Evolutionary conservation across 2,797 vertebrate genomes (phyloP), one percentile per base, ranked within the genome.

Genomic region (Gouania willdenowi): DNA sequence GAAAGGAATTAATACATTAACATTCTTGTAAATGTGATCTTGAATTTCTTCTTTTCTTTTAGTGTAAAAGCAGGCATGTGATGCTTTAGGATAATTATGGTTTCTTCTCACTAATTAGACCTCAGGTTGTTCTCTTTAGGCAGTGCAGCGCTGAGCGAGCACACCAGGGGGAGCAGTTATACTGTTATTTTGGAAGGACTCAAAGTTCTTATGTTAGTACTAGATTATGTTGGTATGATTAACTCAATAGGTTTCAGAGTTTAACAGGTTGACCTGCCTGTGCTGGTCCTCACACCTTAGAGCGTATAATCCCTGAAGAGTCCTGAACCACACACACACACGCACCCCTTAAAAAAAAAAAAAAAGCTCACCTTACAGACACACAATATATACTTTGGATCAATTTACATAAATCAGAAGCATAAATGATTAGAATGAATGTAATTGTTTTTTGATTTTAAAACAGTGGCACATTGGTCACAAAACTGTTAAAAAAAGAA

Each of bases 161-260:
- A 85, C 96, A 95, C 92, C 90, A 98, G 96, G 94, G 94, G 95
- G 95, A 91, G 95, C 92, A 94, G 85, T 90, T 88, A 91, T 87
- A 87, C 88, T 88, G 81, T 65, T 82, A 75, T 84, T 89, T 64
- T 84, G 40, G 52, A 45, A 36, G 37, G 43, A 49, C 58, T 61
- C 10, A 41, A 66, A 59, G 65, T 80, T 80, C 59, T 51, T 70
- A 56, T 75, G 57, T 72, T 51, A 65, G 67, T 77, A 80, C 67
- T 55, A 69, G 55, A 74, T 75, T 77, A 84, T 82, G 81, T 61
- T 82, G 79, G 77, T 79, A 71, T 82, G 83, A 85, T 82, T 84
- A 82, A 79, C 82, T 84, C 84, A 84, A 88, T 79, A 83, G 84
- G 64, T 72, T 75, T 60, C 64, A 58, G 55, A 48, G 66, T 60